Base-by-base conservation (phyloP, 2,113 vertebrate species). In the Garra rufa region DNA sequence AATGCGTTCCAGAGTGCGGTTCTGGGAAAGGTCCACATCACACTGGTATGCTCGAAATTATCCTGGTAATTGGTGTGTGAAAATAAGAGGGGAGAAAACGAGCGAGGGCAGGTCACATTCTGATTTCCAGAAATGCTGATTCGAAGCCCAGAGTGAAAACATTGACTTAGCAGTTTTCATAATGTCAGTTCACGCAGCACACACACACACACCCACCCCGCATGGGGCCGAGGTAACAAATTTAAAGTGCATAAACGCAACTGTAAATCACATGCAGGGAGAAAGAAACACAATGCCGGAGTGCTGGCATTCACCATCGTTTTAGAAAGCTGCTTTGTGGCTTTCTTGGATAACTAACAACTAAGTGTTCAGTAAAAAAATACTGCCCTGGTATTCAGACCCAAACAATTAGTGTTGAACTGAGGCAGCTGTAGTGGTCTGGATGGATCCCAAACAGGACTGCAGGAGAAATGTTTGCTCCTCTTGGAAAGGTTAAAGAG, bases 341-440 rank as follows among this genome's bases (percentile, higher is more conserved):
- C 86, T 88, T 89, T 86, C 86, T 92, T 93, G 90, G 90, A 92
- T 41, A 75, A 85, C 88, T 89, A 48, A 30, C 75, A 88, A 90
- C 79, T 85, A 85, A 92, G 85, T 44, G 79, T 86, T 87, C 89
- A 89, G 93, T 93, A 93, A 94, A 94, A n/a, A 89, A 71, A 89
- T 84, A 76, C 82, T 89, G 83, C 41, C 88, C 86, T 87, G 91
- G 83, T 91, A 55, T 89, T 88, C 81, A 76, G 91, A 88, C 86
- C 83, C 88, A 90, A 90, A 92, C 90, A 90, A 90, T 92, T 90
- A 90, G 89, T 59, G 86, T 85, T 89, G 80, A 88, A 88, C 81
- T 85, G 69, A 86, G 88, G 88, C 86, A 57, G 86, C 85, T 86
- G 15, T 71, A 48, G 67, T 76, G 83, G 76, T 74, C 52, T 86